phyloP scores from a whole-genome alignment of 2,797 vertebrate species.

The Chelon labrosus region DNA sequence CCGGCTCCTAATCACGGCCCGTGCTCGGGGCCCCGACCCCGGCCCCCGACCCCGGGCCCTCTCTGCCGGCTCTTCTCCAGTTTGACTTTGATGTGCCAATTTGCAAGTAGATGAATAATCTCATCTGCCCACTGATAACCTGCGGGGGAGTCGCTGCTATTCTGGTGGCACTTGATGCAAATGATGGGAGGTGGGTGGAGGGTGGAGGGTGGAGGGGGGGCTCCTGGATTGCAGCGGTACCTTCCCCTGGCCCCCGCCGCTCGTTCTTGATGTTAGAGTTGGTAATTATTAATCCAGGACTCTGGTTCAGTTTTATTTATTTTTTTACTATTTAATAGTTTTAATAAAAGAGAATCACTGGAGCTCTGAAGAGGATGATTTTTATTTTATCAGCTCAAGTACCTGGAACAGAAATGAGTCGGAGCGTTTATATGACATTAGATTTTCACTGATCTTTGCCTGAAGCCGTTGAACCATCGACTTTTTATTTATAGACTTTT shows the following conservation, averaged over 20 bases:
- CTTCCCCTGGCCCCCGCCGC: constrained; percentile 78
- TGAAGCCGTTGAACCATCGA: neutral
- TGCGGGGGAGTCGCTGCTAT: constrained; percentile 83
- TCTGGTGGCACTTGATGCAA: constrained; percentile 79
- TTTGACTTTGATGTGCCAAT: constrained; percentile 89
- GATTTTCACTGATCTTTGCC: neutral
- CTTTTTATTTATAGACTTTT: too few relatives aligned
- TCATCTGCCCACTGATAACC: constrained; percentile 83
- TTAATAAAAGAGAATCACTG: constrained; percentile 85
- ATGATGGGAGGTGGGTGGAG: constrained; percentile 35
- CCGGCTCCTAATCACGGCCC: constrained; percentile 48
- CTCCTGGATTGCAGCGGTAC: constrained; percentile 65
- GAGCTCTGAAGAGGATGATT: constrained; percentile 69
- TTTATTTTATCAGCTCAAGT: constrained; percentile 61
- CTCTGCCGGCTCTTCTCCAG: constrained; percentile 71
- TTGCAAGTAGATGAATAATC: constrained; percentile 91
- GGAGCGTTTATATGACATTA: constrained; percentile 3
- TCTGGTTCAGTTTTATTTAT: too few relatives aligned
- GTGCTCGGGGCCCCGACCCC: constrained; percentile 53
- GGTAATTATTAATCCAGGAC: constrained; percentile 80
- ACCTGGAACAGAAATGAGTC: constrained; percentile 36
- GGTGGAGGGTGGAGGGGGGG: constrained; percentile 7
- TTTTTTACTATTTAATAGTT: too few relatives aligned
- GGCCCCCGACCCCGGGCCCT: constrained; percentile 66
- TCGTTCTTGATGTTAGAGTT: constrained; percentile 82